Conservation (phyloP, 2,888 invertebrate species). For the Fragum fragum region DNA sequence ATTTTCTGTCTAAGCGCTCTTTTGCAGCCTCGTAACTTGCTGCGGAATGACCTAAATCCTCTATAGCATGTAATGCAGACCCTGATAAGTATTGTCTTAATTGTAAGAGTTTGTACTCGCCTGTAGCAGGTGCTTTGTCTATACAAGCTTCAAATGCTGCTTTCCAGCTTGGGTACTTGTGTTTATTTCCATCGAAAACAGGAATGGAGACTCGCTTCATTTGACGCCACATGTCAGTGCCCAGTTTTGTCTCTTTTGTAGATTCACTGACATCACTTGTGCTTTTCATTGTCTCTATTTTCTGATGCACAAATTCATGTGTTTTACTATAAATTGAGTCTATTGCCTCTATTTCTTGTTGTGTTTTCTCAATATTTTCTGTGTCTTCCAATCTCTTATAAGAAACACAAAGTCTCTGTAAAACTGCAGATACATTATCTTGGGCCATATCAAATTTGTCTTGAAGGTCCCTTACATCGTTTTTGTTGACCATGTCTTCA, state of each 20-base stretch:
- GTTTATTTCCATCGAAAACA: not conserved
- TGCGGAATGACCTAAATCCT: conserved; percentile 8
- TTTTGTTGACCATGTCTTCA: not conserved
- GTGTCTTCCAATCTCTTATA: not conserved
- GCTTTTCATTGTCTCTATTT: not conserved
- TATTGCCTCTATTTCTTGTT: not conserved
- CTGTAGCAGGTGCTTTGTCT: conserved; percentile 1
- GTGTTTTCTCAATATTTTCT: conserved; percentile 1
- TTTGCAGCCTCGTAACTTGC: conserved; percentile 14
- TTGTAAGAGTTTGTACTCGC: conserved; percentile 12
- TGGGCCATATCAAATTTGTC: not conserved
- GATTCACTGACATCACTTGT: not conserved
- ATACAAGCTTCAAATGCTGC: conserved; percentile 19
- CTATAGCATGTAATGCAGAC: not conserved
- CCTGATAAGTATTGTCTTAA: not conserved
- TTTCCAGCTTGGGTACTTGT: not conserved
- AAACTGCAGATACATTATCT: not conserved
- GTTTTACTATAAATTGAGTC: conserved; percentile 2
- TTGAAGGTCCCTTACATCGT: not conserved
- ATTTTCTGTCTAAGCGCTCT: conserved; percentile 11
- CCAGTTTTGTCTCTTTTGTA: not conserved
- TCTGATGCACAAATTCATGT: not conserved
- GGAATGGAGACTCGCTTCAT: conserved; percentile 13
- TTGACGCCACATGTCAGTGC: conserved; percentile 5
- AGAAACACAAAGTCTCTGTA: not conserved